phyloP scores from a whole-genome alignment of 2,888 invertebrate species.

The Apeira syringaria region DNA sequence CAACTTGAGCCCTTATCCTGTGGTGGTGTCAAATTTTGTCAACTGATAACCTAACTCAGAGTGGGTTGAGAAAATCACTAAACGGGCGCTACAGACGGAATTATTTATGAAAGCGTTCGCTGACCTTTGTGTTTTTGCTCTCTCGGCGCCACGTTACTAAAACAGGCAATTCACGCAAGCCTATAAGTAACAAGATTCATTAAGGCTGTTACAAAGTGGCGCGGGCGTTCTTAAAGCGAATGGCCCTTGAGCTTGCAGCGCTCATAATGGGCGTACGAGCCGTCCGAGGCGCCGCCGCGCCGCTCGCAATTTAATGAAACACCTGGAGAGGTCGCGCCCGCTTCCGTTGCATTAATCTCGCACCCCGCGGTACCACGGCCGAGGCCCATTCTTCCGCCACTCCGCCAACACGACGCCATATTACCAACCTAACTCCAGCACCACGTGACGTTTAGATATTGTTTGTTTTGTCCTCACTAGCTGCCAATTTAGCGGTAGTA shows the following conservation, averaged over 20 bases:
- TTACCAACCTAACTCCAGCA: constrained; percentile 19
- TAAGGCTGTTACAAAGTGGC: constrained; percentile 82
- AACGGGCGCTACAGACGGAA: constrained; percentile 34
- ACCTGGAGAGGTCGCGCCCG: constrained; percentile 78
- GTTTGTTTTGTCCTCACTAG: constrained; percentile 24
- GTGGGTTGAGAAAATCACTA: constrained; percentile 40
- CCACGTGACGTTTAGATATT: constrained; percentile 10
- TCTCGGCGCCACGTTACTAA: constrained; percentile 61
- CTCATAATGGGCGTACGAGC: constrained; percentile 79
- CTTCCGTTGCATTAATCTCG: constrained; percentile 79
- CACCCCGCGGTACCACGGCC: constrained; percentile 45
- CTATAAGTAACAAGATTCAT: constrained; percentile 83
- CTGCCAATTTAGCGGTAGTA: constrained; percentile 26
- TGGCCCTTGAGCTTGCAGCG: constrained; percentile 80
- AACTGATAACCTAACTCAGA: no score
- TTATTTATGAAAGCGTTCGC: constrained; percentile 51
- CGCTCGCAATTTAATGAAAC: constrained; percentile 80
- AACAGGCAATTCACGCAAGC: constrained; percentile 79
- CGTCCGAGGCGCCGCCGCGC: constrained; percentile 72
- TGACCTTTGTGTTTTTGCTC: constrained; percentile 62
- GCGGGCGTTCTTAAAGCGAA: constrained; percentile 81
- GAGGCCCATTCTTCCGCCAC: constrained; percentile 18
- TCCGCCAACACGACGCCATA: constrained; percentile 19
- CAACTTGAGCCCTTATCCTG: no score
- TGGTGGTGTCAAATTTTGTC: no score